Conservation (phyloP, 2,113 vertebrate genomes). For the Propithecus coquereli region DNA sequence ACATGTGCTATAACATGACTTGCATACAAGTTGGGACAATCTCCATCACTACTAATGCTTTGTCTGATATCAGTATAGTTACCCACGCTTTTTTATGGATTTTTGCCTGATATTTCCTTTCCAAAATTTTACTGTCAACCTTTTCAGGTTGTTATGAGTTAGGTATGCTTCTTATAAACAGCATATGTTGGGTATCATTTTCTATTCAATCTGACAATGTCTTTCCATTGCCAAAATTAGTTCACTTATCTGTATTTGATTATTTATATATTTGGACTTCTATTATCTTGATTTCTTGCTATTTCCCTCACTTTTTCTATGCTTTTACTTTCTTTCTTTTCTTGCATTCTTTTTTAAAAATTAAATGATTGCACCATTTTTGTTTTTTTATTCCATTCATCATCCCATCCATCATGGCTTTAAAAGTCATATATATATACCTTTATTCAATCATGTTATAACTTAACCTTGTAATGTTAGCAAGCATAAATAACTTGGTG, state of each 20-base stretch:
- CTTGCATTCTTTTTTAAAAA: not conserved
- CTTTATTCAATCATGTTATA: not conserved
- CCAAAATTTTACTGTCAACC: not conserved
- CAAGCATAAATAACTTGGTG: not conserved
- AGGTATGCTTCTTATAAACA: not conserved
- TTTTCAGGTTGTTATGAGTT: not conserved
- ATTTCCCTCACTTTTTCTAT: not conserved
- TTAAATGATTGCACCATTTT: not conserved
- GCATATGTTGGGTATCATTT: not conserved
- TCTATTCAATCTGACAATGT: not conserved
- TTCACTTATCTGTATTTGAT: not conserved
- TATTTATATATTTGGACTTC: not conserved
- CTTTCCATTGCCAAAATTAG: not conserved
- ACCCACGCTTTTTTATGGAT: not conserved
- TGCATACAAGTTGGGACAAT: not conserved
- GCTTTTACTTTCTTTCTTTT: not conserved
- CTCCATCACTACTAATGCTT: not conserved
- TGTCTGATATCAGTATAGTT: not conserved
- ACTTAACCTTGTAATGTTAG: not conserved
- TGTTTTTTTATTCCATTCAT: not conserved
- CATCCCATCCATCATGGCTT: not conserved
- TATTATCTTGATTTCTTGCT: not conserved
- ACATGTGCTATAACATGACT: not conserved
- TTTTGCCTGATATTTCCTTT: not conserved
- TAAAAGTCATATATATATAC: not conserved